These are phyloP conservation scores for Vireo altiloquus DNA, from an alignment of 2,113 vertebrate species.

Conservation along the genomic window DNA sequence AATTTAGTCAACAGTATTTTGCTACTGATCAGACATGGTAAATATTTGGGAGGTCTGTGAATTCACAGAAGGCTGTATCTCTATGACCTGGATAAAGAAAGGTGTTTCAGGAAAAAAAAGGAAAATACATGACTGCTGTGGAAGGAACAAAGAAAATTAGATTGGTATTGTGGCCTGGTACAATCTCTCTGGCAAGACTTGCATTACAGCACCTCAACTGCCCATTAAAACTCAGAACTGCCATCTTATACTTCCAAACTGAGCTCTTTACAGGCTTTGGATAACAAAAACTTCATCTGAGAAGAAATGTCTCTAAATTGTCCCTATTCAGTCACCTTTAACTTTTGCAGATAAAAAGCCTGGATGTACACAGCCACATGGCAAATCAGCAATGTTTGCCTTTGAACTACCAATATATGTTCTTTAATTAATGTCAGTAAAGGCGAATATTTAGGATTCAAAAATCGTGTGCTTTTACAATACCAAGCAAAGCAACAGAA, in stretches of 20 bases:
- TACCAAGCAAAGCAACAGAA: neutral
- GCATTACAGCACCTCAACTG: neutral
- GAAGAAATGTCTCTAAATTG: neutral
- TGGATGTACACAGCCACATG: neutral
- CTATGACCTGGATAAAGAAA: neutral
- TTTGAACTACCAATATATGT: neutral
- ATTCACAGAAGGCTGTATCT: neutral
- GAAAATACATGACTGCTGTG: neutral
- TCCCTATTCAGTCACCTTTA: neutral
- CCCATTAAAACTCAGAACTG: neutral
- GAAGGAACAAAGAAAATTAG: neutral
- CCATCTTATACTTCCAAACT: neutral
- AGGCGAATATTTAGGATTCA: neutral
- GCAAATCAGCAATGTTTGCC: neutral
- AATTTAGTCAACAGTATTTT: neutral
- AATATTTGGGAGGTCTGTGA: neutral
- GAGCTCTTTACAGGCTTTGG: neutral
- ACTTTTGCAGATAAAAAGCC: neutral
- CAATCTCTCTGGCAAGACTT: neutral
- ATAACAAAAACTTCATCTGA: neutral
- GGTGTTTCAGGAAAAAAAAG: neutral
- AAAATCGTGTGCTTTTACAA: neutral
- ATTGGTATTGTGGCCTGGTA: neutral
- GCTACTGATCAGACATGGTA: neutral
- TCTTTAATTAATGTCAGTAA: neutral